Conservation (phyloP, 2,888 invertebrate species). For the Meandrusa payeni region DNA sequence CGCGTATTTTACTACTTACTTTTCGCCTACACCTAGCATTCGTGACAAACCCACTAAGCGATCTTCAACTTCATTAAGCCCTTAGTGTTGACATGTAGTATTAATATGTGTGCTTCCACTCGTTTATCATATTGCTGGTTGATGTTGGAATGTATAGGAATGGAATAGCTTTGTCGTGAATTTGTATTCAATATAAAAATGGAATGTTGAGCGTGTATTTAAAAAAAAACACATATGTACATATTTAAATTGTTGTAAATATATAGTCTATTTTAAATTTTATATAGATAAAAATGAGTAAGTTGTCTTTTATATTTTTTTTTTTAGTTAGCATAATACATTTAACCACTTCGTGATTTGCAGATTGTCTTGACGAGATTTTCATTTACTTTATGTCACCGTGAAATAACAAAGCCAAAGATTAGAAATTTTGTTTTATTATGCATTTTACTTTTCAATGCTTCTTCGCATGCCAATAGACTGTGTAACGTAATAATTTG, state of each 20-base stretch:
- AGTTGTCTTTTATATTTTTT: constrained; percentile 28
- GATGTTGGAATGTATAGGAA: neutral
- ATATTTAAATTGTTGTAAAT: constrained; percentile 75
- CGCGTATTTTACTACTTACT: too few relatives aligned
- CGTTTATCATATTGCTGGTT: neutral
- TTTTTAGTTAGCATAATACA: constrained; percentile 23
- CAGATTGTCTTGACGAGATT: constrained; percentile 12
- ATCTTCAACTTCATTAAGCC: too few relatives aligned
- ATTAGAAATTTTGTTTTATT: constrained; percentile 53
- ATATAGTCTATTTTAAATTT: constrained; percentile 69
- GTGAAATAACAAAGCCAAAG: constrained; percentile 69
- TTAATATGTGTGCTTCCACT: constrained; percentile 3
- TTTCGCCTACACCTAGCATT: too few relatives aligned
- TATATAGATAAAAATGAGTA: constrained; percentile 36
- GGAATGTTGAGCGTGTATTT: constrained; percentile 61
- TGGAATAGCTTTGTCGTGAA: constrained; percentile 26
- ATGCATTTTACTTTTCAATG: constrained; percentile 28
- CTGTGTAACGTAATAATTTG: constrained; percentile 13
- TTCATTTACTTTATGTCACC: constrained; percentile 38
- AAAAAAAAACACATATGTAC: constrained; percentile 62
- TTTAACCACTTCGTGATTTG: constrained; percentile 18
- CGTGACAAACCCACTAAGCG: too few relatives aligned
- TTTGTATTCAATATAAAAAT: constrained; percentile 28
- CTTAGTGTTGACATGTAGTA: too few relatives aligned
- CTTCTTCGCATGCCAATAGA: constrained; percentile 9